Base-by-base conservation (phyloP, 23 tunicate genomes). In the Pegea sp. region DNA sequence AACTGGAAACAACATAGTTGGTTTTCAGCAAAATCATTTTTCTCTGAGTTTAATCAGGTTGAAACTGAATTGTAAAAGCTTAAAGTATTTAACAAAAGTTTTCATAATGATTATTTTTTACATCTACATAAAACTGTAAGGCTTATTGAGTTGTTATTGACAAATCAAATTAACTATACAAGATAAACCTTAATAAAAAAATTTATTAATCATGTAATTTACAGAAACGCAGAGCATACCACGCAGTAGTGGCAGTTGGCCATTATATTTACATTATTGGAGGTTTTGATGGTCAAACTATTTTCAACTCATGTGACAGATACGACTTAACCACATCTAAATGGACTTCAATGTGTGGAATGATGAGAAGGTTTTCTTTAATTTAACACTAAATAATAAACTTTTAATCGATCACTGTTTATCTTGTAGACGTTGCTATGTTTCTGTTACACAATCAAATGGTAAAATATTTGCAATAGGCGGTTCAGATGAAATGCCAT, bases 201-300 rank as follows among this genome's bases (percentile, higher is more conserved):
- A n/a, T n/a, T n/a, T n/a, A n/a, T n/a, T n/a, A n/a, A n/a, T n/a
- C n/a, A n/a, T n/a, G n/a, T n/a, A n/a, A n/a, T 64, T 29, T 33
- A 34, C 56, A 77, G 90, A 29, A 62, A 28, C 76, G 76, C 8
- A 64, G 93, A 34, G 93, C 93, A 7, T 81, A 81, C 54, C 93
- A 81, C 51, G 78, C 74, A 4, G 75, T 81, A 2, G 46, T 49
- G 42, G 68, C 61, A 34, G 44, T 65, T 16, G 93, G 54, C 33
- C 80, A 80, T 2, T 65, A 24, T 30, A 30, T 81, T 24, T 81
- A 71, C 66, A 62, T 81, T 22, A 64, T 81, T 48, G 93, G 93
- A 1, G 93, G 93, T 2, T 81, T 62, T 33, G 93, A 81, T 42
- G 93, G 93, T 7, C 58, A 56, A 18, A 61, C 60, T 18, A 81